These are phyloP conservation scores for Ormia ochracea DNA, from an alignment of 2,888 invertebrate species.

Conservation along the genomic window DNA sequence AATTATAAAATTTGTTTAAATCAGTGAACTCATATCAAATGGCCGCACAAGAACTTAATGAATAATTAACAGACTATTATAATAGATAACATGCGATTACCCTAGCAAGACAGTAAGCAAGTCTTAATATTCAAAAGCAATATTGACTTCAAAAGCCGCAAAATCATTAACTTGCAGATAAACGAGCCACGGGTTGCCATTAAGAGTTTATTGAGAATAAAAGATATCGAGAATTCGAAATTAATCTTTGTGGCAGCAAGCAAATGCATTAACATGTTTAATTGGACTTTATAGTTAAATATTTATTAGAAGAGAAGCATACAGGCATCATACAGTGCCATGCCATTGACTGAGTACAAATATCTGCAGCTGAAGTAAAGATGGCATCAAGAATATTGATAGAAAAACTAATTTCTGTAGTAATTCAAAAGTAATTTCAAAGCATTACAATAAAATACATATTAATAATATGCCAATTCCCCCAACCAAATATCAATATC, in stretches of 20 bases:
- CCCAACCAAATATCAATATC: not conserved
- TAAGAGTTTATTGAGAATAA: not conserved
- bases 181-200: not conserved
- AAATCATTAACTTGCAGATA: not conserved
- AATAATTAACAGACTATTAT: too few relatives aligned
- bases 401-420: not conserved
- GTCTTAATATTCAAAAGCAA: not conserved
- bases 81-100: too few relatives aligned
- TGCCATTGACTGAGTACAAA: not conserved
- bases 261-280: not conserved
- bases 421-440: not conserved
- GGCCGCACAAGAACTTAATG: too few relatives aligned
- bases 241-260: too few relatives aligned
- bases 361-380: not conserved
- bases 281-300: not conserved
- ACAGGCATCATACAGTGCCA: not conserved
- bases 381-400: not conserved
- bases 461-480: too few relatives aligned
- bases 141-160: not conserved
- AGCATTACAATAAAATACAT: too few relatives aligned
- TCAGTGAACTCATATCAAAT: too few relatives aligned
- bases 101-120: not conserved
- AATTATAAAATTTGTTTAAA: too few relatives aligned
- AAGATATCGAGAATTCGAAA: not conserved
- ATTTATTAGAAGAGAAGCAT: too few relatives aligned